phyloP scores from a whole-genome alignment of 2,888 invertebrate genomes.

The Epicampocera succincta region DNA sequence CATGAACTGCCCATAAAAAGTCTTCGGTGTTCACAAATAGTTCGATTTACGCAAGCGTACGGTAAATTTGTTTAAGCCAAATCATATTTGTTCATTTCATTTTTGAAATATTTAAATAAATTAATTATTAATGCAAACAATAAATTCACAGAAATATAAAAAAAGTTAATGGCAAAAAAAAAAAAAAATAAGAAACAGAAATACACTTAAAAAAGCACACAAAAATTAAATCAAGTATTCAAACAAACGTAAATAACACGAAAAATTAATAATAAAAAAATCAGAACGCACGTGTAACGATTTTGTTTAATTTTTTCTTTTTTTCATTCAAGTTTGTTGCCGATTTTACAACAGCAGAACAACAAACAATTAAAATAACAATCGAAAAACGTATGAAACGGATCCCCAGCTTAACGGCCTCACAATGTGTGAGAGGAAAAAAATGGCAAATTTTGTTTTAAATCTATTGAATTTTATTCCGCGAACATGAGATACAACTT shows the following conservation, averaged over 20 bases:
- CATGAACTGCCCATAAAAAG: conserved; percentile 24
- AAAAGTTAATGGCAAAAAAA: conserved; percentile 74
- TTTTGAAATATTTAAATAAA: conserved; percentile 72
- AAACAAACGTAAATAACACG: conserved; percentile 65
- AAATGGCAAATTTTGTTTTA: no score
- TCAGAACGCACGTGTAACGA: conserved; percentile 75
- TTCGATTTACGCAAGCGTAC: conserved; percentile 62
- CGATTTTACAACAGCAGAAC: conserved; percentile 37
- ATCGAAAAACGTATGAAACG: conserved; percentile 25
- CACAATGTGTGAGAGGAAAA: no score
- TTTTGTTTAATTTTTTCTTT: conserved; percentile 37
- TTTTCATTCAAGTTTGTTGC: conserved; percentile 23
- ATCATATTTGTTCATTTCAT: conserved; percentile 48
- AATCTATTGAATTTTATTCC: no score
- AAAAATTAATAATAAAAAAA: conserved; percentile 71
- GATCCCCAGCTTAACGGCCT: conserved; percentile 29
- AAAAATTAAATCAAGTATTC: conserved; percentile 72
- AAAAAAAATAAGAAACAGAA: conserved; percentile 64
- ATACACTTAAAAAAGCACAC: conserved; percentile 25
- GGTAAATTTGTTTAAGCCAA: conserved; percentile 6
- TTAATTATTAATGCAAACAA: conserved; percentile 76
- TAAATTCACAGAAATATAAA: conserved; percentile 74
- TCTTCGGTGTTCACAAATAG: conserved; percentile 7
- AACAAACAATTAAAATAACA: conserved; percentile 54
- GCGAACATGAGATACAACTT: no score